Base-by-base conservation (phyloP, 2,888 invertebrate species). In the Didymodactylos carnosus region DNA sequence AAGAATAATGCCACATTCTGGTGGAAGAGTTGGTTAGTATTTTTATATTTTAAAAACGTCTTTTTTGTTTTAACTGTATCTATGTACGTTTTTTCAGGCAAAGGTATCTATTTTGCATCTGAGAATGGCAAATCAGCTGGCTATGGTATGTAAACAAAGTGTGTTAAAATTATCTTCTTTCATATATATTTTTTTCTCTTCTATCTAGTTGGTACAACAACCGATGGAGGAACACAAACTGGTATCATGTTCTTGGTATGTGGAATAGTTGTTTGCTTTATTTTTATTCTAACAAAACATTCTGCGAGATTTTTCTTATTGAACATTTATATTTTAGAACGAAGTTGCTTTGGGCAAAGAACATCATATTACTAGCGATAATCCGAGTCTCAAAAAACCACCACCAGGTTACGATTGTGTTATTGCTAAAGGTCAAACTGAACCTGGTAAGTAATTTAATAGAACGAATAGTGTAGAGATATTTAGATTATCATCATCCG, bases 1-100 rank as follows among this genome's bases (percentile, higher is more conserved):
- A n/a, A 79, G 84, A 16, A 84, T 84, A 75, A 84, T 84, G 84
- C 84, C 84, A 16, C 84, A 84, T 78, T 83, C 83, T 77, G 84
- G 84, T 3, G 84, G 84, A 0, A 76, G 82, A 25, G 84, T 84
- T 1, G 84, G 84, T 13, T n/a, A n/a, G n/a, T n/a, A n/a, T n/a
- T n/a, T n/a, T n/a, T n/a, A n/a, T n/a, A n/a, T n/a, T n/a, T n/a
- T n/a, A n/a, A n/a, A n/a, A n/a, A n/a, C n/a, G n/a, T n/a, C n/a
- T n/a, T n/a, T n/a, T n/a, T n/a, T n/a, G n/a, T n/a, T n/a, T n/a
- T n/a, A n/a, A n/a, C n/a, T n/a, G n/a, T n/a, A n/a, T n/a, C n/a
- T n/a, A n/a, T n/a, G n/a, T n/a, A n/a, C n/a, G n/a, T n/a, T n/a
- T n/a, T n/a, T n/a, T n/a, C n/a, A n/a, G n/a, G n/a, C n/a, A 77